Conservation (phyloP, 2,888 invertebrate genomes). For the Tipula vernalis region DNA sequence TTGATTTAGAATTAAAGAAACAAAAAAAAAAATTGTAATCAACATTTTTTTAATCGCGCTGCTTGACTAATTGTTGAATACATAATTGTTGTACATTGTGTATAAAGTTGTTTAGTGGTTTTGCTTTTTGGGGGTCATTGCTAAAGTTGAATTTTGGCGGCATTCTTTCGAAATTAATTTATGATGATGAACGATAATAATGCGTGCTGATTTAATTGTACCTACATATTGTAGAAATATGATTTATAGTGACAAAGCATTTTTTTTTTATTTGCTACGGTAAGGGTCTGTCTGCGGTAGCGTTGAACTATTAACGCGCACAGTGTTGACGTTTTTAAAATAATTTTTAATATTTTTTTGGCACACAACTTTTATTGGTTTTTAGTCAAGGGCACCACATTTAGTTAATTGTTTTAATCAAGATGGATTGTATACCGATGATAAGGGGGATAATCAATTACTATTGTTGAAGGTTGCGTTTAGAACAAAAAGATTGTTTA, state of each 20-base stretch:
- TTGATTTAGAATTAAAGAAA: neutral
- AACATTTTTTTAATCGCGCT: neutral
- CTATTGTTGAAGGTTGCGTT: no score
- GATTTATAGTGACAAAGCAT: neutral
- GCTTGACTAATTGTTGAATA: neutral
- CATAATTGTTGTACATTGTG: no score
- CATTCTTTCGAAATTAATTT: neutral
- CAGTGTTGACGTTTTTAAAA: neutral
- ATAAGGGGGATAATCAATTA: no score
- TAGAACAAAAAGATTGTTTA: no score
- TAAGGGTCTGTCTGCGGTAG: neutral
- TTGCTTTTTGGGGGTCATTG: neutral
- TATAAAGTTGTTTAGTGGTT: neutral
- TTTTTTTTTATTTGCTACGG: neutral
- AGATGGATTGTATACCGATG: no score
- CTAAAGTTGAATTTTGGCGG: neutral
- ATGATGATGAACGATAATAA: neutral
- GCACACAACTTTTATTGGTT: no score
- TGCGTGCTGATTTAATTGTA: neutral
- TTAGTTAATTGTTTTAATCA: no score
- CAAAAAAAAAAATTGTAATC: neutral
- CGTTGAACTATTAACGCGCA: neutral
- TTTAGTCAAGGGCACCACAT: no score
- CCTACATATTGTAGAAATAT: neutral
- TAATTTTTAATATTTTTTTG: neutral